phyloP scores from a whole-genome alignment of 1,140 invertebrate genomes.

The Bradynema listronoti region DNA sequence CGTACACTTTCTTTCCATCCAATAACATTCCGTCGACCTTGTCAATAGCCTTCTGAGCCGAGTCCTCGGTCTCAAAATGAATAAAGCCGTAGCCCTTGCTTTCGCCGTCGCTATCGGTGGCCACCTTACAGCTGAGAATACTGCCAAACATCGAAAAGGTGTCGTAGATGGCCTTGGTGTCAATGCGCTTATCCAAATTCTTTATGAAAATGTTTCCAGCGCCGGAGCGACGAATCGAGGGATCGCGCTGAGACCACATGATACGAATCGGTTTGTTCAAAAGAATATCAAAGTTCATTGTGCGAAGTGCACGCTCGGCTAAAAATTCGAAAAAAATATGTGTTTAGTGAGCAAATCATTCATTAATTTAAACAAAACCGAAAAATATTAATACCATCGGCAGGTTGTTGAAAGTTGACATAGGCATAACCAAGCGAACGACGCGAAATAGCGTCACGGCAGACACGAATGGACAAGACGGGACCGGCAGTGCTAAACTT shows the following conservation, averaged over 20 bases:
- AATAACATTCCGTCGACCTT: constrained; percentile 89
- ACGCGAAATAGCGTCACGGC: constrained; percentile 90
- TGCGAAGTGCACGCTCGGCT: constrained; percentile 95
- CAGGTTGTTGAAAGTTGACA: constrained; percentile 97
- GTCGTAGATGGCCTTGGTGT: constrained; percentile 99
- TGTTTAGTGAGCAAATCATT: neutral
- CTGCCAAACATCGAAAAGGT: constrained; percentile 98
- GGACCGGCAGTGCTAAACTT: constrained; percentile 96
- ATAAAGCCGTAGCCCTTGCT: constrained; percentile 99
- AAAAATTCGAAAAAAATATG: constrained; percentile 39
- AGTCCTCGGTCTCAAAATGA: constrained; percentile 98
- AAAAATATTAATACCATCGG: constrained; percentile 64
- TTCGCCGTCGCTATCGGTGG: constrained; percentile 86
- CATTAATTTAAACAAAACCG: neutral
- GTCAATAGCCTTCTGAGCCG: constrained; percentile 89
- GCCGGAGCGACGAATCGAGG: constrained; percentile 89
- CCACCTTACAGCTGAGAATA: constrained; percentile 93
- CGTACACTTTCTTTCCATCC: constrained; percentile 74
- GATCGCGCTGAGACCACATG: constrained; percentile 98
- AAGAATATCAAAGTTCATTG: constrained; percentile 98
- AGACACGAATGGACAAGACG: constrained; percentile 94
- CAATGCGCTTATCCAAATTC: constrained; percentile 89
- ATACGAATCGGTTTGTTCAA: constrained; percentile 94
- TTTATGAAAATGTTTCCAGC: constrained; percentile 99
- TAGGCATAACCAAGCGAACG: constrained; percentile 96